phyloP scores from a whole-genome alignment of 2,797 vertebrate genomes.

The Chaenodraco wilsoni region DNA sequence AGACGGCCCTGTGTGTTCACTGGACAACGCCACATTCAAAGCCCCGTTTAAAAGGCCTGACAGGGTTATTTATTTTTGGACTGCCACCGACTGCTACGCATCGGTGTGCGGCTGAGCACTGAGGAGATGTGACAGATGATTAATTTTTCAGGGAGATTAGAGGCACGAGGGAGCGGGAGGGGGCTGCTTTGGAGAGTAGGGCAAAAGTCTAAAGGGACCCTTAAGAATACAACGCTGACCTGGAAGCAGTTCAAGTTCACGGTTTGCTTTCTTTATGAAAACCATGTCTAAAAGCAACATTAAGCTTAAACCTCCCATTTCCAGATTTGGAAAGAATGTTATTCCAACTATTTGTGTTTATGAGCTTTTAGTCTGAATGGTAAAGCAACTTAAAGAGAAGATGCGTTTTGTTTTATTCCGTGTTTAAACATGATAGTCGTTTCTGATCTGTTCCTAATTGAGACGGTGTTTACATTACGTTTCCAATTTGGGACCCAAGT shows the following conservation, averaged over 20 bases:
- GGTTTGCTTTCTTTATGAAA: constrained; percentile 20
- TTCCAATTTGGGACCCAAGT: too few species aligned
- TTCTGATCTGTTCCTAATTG: too few species aligned
- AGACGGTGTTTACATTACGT: too few species aligned
- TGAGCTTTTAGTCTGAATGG: too few species aligned
- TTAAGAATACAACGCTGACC: constrained; percentile 42
- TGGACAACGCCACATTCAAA: constrained; percentile 50
- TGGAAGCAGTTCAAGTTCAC: constrained; percentile 32
- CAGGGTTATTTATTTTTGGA: constrained; percentile 30
- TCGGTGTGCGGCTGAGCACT: constrained; percentile 65
- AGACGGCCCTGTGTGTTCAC: constrained; percentile 58
- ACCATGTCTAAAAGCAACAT: not conserved
- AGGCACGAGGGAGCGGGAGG: constrained; percentile 43
- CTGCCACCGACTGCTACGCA: constrained; percentile 50
- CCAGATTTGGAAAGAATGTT: too few species aligned
- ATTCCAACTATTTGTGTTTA: too few species aligned
- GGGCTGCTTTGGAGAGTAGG: constrained; percentile 36
- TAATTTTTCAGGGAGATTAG: constrained; percentile 82
- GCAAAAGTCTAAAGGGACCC: constrained; percentile 51
- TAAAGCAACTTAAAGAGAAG: too few species aligned
- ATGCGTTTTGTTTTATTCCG: too few species aligned
- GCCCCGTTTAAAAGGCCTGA: constrained; percentile 46
- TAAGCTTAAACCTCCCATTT: too few species aligned
- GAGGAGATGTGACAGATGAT: constrained; percentile 81
- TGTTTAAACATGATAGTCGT: too few species aligned